A percentile compares a stretch with the other conserved stretches of the same genome.
Evolutionary conservation across 2,113 vertebrate species (phyloP).

Genomic region (Coptodon bakossiorum): DNA sequence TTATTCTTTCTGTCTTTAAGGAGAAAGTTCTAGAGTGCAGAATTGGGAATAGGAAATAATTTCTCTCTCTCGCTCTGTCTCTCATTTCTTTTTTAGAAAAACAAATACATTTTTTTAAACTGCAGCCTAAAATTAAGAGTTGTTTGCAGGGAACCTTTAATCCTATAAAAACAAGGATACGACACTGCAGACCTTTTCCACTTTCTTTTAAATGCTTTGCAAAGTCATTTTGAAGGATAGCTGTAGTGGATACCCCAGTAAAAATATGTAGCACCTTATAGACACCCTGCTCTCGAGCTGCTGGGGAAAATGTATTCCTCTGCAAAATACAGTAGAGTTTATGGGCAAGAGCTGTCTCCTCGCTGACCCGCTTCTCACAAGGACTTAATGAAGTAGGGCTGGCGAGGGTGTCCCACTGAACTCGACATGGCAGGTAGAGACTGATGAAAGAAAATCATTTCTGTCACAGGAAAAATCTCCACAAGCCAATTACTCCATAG

Average conservation of each 20-base stretch:
- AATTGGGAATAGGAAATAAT: not conserved
- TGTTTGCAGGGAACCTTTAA: not conserved
- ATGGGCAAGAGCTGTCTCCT: constrained; percentile 27
- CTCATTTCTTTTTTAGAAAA: not conserved
- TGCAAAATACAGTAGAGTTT: constrained; percentile 28
- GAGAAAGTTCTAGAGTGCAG: not conserved
- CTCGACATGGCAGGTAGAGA: constrained; percentile 42
- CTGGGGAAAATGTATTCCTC: constrained; percentile 9
- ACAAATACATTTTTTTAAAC: not conserved
- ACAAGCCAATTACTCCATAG: constrained; percentile 49
- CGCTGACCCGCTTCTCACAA: constrained; percentile 48
- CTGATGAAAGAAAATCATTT: constrained; percentile 59
- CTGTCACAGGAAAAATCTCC: constrained; percentile 47
- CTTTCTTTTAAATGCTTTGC: not conserved
- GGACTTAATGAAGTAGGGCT: constrained; percentile 49
- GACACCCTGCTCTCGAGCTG: not conserved
- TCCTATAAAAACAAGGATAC: not conserved
- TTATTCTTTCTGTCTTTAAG: not conserved
- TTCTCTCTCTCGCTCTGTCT: not conserved
- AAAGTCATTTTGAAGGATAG: constrained; percentile 32
- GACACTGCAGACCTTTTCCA: not conserved
- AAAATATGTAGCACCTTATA: constrained; percentile 7
- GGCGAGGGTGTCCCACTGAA: constrained; percentile 54
- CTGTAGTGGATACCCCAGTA: not conserved
- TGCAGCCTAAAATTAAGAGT: not conserved